A percentile compares a stretch with the other conserved stretches of the same genome.
These are phyloP conservation scores for Xenopus laevis DNA, from an alignment of 2,113 vertebrate genomes.

Conservation along the genomic window DNA sequence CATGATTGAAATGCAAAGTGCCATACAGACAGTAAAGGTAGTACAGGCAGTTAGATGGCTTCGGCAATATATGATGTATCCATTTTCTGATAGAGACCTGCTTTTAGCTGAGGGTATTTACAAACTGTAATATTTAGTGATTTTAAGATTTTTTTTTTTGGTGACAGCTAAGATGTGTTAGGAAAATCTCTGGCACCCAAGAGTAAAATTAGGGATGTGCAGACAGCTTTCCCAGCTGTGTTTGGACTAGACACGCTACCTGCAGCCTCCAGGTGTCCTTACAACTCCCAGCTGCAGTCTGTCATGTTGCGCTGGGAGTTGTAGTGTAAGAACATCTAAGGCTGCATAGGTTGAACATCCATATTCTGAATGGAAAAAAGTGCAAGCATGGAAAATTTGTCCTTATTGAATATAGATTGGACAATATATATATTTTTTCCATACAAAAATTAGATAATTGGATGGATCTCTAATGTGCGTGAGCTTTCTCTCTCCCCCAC, in stretches of 20 bases:
- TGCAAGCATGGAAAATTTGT: no score
- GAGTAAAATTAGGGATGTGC: not conserved
- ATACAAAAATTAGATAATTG: no score
- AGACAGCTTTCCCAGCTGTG: not conserved
- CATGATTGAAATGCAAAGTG: conserved; percentile 46
- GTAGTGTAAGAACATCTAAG: not conserved
- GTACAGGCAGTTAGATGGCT: conserved; percentile 20
- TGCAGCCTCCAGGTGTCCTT: no score
- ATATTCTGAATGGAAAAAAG: not conserved
- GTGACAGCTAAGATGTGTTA: not conserved
- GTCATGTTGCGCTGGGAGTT: not conserved
- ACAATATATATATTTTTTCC: no score
- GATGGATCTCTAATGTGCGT: no score
- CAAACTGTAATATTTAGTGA: not conserved
- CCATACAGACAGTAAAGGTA: conserved; percentile 32
- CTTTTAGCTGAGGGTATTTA: conserved; percentile 3
- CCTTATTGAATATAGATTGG: no score
- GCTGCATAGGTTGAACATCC: not conserved
- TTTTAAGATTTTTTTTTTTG: not conserved
- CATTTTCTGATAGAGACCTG: not conserved
- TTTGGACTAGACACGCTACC: not conserved
- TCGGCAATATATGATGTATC: conserved; percentile 20
- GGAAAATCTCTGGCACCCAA: not conserved
- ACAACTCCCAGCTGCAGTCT: no score
- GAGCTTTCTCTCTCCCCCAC: no score